A percentile compares a stretch with the other conserved stretches of the same genome.
Evolutionary conservation across 1,140 invertebrate species (phyloP).

Genomic region (Euwallacea similis): DNA sequence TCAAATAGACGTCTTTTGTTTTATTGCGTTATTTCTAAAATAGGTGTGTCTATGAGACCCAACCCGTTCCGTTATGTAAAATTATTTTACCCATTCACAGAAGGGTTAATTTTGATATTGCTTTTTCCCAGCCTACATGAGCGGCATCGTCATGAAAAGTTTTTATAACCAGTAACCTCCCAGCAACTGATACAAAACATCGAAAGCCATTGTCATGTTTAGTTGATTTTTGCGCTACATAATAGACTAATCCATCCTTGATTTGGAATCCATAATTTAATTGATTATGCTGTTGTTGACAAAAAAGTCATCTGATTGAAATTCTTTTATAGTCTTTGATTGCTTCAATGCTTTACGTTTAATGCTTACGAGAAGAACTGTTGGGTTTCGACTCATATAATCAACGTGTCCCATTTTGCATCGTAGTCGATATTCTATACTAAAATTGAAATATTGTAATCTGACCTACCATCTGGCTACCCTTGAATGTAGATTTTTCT

Average conservation of each 20-base stretch:
- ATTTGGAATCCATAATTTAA: not conserved
- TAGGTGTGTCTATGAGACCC: too few relatives aligned
- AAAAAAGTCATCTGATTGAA: conserved; percentile 12
- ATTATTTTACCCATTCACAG: too few relatives aligned
- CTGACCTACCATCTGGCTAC: conserved; percentile 48
- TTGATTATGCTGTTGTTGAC: not conserved
- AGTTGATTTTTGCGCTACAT: not conserved
- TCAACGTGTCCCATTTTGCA: conserved; percentile 38
- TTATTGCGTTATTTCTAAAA: too few relatives aligned
- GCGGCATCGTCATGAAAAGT: conserved; percentile 23
- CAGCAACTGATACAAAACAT: conserved; percentile 30
- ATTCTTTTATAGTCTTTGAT: conserved; percentile 3
- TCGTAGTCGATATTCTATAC: conserved; percentile 25
- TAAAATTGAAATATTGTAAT: not conserved
- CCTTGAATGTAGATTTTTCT: conserved; percentile 44
- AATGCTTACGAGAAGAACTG: too few relatives aligned
- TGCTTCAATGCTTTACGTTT: not conserved
- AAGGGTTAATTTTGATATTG: too few relatives aligned
- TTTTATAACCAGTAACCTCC: conserved; percentile 15
- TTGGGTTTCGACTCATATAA: conserved; percentile 27
- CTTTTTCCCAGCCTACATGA: conserved; percentile 21
- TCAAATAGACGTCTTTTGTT: too few relatives aligned
- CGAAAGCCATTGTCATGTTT: not conserved
- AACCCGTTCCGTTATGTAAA: too few relatives aligned
- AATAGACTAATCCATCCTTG: conserved; percentile 5